Percentiles rank a stretch among this genome's conserved stretches.
Evolutionary conservation across 2,113 vertebrate species (phyloP).

Genomic region (Grammomys dolichurus): DNA sequence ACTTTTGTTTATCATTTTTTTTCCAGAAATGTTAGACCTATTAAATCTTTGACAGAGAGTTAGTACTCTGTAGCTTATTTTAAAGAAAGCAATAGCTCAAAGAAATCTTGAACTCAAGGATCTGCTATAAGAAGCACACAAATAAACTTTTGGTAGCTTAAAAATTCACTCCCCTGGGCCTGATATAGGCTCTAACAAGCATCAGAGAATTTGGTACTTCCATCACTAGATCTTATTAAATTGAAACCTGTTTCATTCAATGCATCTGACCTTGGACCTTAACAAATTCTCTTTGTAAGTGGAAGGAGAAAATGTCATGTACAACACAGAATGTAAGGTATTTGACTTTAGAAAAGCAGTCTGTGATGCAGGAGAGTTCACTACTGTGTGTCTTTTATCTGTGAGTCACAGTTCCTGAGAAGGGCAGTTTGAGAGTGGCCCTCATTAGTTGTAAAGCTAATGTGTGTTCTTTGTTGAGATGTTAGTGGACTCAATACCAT

Average conservation of each 20-base stretch:
- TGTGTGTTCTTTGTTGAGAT: neutral
- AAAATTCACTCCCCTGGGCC: neutral
- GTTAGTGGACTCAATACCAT: neutral
- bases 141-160: conserved; percentile 51
- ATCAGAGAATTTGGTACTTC: conserved; percentile 54
- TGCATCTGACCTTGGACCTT: conserved; percentile 59
- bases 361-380: conserved; percentile 46
- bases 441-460: conserved; percentile 27
- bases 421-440: conserved; percentile 31
- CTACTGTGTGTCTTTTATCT: conserved; percentile 50
- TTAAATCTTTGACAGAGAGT: conserved; percentile 37
- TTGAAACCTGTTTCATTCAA: conserved; percentile 48
- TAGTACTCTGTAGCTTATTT: conserved; percentile 51
- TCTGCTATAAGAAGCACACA: neutral
- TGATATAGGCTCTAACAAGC: neutral
- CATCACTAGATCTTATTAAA: conserved; percentile 41
- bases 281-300: conserved; percentile 53
- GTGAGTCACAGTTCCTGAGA: neutral
- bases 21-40: conserved; percentile 37
- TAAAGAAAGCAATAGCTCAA: conserved; percentile 57
- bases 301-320: conserved; percentile 56
- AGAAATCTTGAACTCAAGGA: conserved; percentile 53
- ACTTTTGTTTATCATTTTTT: neutral
- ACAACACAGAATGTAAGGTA: conserved; percentile 48
- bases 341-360: conserved; percentile 39